These are phyloP conservation scores for Laspeyria flexula DNA, from an alignment of 2,888 invertebrate genomes.

Conservation along the genomic window DNA sequence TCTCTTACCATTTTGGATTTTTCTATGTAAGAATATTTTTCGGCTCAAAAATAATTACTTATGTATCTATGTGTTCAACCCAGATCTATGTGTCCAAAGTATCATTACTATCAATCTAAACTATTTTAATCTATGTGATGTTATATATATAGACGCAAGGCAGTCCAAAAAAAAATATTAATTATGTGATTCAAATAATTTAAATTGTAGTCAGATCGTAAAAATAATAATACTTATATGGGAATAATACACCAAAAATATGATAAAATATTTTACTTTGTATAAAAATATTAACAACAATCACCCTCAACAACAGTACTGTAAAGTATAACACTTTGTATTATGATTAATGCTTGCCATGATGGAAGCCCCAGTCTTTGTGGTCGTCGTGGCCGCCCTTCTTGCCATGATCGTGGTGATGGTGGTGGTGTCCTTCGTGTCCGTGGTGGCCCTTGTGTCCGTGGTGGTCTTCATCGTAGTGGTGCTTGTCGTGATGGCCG, in stretches of 20 bases:
- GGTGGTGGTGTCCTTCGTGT: constrained; percentile 89
- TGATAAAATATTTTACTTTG: constrained; percentile 51
- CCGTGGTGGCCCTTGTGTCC: constrained; percentile 92
- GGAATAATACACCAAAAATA: not conserved
- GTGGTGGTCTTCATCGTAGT: constrained; percentile 91
- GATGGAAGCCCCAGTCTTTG: constrained; percentile 89
- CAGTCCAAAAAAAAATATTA: too few relatives aligned
- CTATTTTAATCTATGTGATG: too few relatives aligned
- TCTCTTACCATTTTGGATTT: too few relatives aligned
- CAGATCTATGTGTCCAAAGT: too few relatives aligned
- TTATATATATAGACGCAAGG: too few relatives aligned
- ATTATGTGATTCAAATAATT: too few relatives aligned
- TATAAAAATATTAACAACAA: constrained; percentile 61
- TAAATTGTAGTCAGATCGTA: too few relatives aligned
- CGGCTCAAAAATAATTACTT: too few relatives aligned
- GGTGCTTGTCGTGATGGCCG: constrained; percentile 92
- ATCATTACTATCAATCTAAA: too few relatives aligned
- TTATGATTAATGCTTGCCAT: constrained; percentile 71
- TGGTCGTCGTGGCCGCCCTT: constrained; percentile 91
- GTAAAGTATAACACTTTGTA: constrained; percentile 18
- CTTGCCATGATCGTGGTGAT: constrained; percentile 91
- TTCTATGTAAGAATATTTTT: too few relatives aligned
- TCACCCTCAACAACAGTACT: constrained; percentile 60
- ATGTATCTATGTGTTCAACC: too few relatives aligned
- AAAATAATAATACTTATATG: too few relatives aligned